phyloP scores from a whole-genome alignment of 2,888 invertebrate species.

The Drosophila testacea region DNA sequence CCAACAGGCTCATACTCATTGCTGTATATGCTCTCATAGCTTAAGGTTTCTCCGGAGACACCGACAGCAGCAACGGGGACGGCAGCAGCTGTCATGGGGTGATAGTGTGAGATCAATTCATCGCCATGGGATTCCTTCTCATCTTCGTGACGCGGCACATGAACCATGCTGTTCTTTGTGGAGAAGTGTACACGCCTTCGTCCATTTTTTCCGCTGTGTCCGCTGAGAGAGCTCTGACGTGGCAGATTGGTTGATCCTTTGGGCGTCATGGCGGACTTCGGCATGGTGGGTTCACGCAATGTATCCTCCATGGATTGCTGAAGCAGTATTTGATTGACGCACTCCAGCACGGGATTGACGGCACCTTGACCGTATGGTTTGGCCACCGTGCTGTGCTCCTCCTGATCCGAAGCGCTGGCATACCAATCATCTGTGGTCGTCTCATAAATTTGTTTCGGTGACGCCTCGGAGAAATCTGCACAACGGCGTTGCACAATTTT shows the following conservation, averaged over 20 bases:
- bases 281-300: slow-evolving; percentile 56
- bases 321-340: slow-evolving; percentile 92
- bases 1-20: slow-evolving; percentile 91
- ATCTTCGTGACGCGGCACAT: slow-evolving; percentile 83
- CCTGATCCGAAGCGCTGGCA: slow-evolving; percentile 91
- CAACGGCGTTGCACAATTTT: slow-evolving; percentile 73
- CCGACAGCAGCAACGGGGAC: slow-evolving; percentile 14
- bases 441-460: slow-evolving; percentile 84
- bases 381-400: slow-evolving; percentile 85
- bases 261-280: slow-evolving; percentile 52
- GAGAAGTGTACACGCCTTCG: slow-evolving; percentile 88
- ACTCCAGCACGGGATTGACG: slow-evolving; percentile 93
- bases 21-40: slow-evolving; percentile 89
- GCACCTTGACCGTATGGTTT: slow-evolving; percentile 86
- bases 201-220: slow-evolving; percentile 67
- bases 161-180: slow-evolving; percentile 88
- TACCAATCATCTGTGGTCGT: slow-evolving; percentile 90
- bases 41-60: slow-evolving; percentile 80
- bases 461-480: slow-evolving; percentile 83
- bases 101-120: slow-evolving; percentile 65
- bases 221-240: slow-evolving; percentile 76
- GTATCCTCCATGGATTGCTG: slow-evolving; percentile 89
- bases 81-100: slow-evolving; percentile 51
- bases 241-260: slow-evolving; percentile 56
- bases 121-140: slow-evolving; percentile 54